Evolutionary conservation across 2,797 vertebrate genomes (phyloP).

Genomic region (Danio jaintianensis): DNA sequence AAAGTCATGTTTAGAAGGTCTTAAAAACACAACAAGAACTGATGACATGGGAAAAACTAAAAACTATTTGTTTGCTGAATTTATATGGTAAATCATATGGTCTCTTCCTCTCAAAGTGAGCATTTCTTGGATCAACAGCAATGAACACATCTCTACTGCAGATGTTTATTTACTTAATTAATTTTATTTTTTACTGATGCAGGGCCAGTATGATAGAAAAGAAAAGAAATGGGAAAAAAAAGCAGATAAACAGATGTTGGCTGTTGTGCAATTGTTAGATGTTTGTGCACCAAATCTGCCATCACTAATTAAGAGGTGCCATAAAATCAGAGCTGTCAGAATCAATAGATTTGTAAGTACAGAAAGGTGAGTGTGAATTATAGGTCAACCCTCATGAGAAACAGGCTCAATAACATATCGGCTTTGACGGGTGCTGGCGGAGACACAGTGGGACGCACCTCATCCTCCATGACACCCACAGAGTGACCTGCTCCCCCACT

Average conservation of each 20-base stretch:
- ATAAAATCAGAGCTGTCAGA: constrained; percentile 37
- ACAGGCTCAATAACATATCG: constrained; percentile 30
- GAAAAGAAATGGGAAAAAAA: neutral
- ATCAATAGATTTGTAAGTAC: constrained; percentile 42
- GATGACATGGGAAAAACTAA: neutral
- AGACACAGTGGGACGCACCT: constrained; percentile 26
- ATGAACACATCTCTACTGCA: neutral
- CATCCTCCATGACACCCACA: constrained; percentile 36
- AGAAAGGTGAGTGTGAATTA: constrained; percentile 31
- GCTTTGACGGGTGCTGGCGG: constrained; percentile 44
- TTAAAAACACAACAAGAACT: neutral
- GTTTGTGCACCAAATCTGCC: neutral
- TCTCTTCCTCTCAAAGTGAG: neutral
- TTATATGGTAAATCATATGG: neutral
- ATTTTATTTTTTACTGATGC: neutral
- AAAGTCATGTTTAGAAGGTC: neutral
- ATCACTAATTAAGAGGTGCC: constrained; percentile 44
- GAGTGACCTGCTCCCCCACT: constrained; percentile 34
- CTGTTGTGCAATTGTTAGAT: constrained; percentile 46
- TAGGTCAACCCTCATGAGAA: constrained; percentile 45
- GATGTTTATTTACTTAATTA: no score
- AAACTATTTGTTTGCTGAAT: neutral
- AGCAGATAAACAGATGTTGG: constrained; percentile 47
- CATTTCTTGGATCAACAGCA: neutral
- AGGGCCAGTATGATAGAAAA: neutral